A percentile compares a stretch with the other conserved stretches of the same genome.
Evolutionary conservation across 2,797 vertebrate species (phyloP).

Genomic region (Gymnothorax javanicus): DNA sequence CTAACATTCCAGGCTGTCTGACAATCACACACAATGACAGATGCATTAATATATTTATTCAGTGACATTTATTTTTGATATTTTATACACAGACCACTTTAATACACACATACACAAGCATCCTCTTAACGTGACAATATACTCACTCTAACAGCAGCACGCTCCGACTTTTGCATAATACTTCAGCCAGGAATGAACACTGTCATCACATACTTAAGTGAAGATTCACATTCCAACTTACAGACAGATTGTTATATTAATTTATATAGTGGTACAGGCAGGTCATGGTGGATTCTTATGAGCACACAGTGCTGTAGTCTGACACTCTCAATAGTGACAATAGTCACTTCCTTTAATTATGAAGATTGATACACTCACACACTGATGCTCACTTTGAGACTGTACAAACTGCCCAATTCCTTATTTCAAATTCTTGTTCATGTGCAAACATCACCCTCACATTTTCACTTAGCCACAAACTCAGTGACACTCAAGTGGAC

Average conservation of each 20-base stretch:
- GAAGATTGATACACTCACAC: background rate
- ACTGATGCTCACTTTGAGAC: background rate
- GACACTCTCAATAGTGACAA: background rate
- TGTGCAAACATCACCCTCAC: background rate
- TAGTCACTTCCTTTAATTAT: background rate
- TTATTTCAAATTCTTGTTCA: background rate
- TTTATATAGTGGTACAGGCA: background rate
- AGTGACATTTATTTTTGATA: background rate
- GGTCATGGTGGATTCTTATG: background rate
- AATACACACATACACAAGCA: background rate
- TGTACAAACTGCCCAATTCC: constrained; percentile 26
- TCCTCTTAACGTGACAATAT: background rate
- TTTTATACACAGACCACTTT: background rate
- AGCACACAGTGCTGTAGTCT: background rate
- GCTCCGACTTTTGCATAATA: background rate
- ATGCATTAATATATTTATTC: constrained; percentile 8
- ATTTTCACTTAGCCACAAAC: background rate
- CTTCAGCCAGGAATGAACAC: background rate
- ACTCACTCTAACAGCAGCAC: background rate
- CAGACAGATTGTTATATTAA: background rate
- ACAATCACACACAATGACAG: constrained; percentile 13
- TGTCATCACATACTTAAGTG: background rate
- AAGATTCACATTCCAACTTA: background rate
- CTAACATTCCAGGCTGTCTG: constrained; percentile 8
- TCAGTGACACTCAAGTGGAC: background rate